These are phyloP conservation scores for Cantharis flavilabris DNA, from an alignment of 2,888 invertebrate species.

Conservation along the genomic window DNA sequence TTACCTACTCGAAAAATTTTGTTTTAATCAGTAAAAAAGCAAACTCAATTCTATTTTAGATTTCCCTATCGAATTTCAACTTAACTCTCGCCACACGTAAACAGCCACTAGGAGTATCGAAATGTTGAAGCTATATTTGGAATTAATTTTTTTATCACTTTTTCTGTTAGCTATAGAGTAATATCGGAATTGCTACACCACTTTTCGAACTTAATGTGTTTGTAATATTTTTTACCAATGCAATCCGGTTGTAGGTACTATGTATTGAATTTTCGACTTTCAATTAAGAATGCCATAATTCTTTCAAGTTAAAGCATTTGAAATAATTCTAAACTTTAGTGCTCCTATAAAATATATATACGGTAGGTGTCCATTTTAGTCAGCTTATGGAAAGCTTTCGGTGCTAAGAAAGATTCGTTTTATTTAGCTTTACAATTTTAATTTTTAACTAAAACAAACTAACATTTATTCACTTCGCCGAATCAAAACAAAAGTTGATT, in stretches of 20 bases:
- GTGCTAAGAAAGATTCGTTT: background rate
- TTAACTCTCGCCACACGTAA: conserved; percentile 3
- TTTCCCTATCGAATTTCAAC: conserved; percentile 4
- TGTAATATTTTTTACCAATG: background rate
- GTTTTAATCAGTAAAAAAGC: conserved; percentile 2
- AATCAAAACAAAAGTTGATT: background rate
- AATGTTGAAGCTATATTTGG: background rate
- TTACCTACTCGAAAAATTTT: background rate
- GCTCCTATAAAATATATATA: background rate
- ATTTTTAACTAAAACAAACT: background rate
- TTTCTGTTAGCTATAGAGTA: background rate
- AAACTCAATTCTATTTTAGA: background rate
- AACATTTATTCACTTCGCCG: background rate
- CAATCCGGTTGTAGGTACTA: background rate
- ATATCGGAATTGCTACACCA: background rate
- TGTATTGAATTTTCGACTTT: background rate
- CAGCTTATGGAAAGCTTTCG: background rate
- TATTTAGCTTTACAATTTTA: background rate
- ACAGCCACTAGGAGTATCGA: background rate
- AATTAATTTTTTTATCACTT: background rate
- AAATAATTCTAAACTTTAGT: background rate
- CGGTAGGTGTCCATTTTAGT: background rate
- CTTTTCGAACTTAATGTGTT: background rate
- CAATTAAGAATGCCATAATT: background rate
- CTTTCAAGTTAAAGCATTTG: too few species aligned